A percentile compares a stretch with the other conserved stretches of the same genome.
Evolutionary conservation across 2,113 vertebrate species (phyloP).

Genomic region (Eleginops maclovinus): DNA sequence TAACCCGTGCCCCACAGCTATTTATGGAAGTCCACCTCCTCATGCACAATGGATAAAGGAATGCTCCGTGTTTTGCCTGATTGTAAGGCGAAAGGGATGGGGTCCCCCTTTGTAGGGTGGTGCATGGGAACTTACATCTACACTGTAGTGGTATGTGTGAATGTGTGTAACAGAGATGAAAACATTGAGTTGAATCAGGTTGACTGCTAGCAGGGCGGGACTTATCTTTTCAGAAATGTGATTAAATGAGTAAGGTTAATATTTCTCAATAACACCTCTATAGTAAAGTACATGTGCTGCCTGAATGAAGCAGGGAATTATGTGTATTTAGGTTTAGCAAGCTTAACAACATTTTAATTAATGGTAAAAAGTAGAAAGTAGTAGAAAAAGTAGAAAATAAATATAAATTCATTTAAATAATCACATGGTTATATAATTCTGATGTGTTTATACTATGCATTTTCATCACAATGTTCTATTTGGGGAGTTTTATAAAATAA

Average conservation of each 20-base stretch:
- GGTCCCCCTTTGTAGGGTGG: constrained; percentile 50
- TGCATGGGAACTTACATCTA: constrained; percentile 52
- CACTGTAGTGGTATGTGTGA: constrained; percentile 35
- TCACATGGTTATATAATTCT: background rate
- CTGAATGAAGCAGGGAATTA: background rate
- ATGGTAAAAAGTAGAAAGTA: too few relatives aligned
- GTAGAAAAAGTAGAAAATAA: too few relatives aligned
- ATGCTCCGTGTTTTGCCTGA: constrained; percentile 60
- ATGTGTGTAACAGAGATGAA: constrained; percentile 34
- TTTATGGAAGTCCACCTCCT: constrained; percentile 73
- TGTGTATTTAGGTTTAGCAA: background rate
- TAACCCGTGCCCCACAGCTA: constrained; percentile 67
- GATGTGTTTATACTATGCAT: background rate
- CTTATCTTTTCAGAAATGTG: background rate
- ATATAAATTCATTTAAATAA: too few relatives aligned
- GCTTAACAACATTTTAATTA: background rate
- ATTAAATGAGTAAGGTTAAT: background rate
- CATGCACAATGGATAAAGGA: constrained; percentile 75
- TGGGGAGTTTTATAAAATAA: background rate
- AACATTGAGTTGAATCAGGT: background rate
- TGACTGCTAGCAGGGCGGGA: background rate
- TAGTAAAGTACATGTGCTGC: too few relatives aligned
- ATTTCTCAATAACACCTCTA: background rate
- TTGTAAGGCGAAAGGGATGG: constrained; percentile 49
- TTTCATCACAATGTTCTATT: background rate